Evolutionary conservation across 2,888 invertebrate species (phyloP).

Genomic region (Chorisops tibialis): DNA sequence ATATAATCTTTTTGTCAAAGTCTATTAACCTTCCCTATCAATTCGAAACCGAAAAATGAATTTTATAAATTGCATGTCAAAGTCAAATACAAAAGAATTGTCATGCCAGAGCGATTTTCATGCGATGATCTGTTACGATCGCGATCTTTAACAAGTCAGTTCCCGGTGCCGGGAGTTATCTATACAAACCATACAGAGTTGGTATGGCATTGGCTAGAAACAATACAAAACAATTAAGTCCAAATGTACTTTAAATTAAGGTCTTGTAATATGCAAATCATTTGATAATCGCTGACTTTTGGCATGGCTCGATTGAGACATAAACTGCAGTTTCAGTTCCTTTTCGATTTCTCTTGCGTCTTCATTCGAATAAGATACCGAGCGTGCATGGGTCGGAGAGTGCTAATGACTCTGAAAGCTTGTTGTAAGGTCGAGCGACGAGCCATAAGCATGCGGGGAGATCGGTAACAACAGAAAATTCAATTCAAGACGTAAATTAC

Average conservation of each 20-base stretch:
- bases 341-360: conserved; percentile 16
- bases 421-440: background rate
- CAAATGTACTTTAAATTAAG: conserved; percentile 34
- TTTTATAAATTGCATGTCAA: too few species aligned
- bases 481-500: conserved; percentile 30
- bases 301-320: conserved; percentile 34
- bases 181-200: too few species aligned
- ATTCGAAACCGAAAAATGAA: too few species aligned
- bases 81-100: too few species aligned
- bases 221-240: conserved; percentile 34
- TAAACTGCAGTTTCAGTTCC: conserved; percentile 22
- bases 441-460: background rate
- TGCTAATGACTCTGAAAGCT: conserved; percentile 17
- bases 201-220: background rate
- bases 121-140: too few species aligned
- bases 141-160: too few species aligned
- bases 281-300: conserved; percentile 35
- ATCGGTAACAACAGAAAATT: conserved; percentile 15
- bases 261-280: conserved; percentile 36
- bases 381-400: conserved; percentile 6
- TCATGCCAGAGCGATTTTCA: too few species aligned
- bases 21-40: too few species aligned
- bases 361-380: conserved; percentile 5
- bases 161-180: too few species aligned
- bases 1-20: too few species aligned